Base-by-base conservation (phyloP, 2,113 vertebrate genomes). In the Sitta europaea region DNA sequence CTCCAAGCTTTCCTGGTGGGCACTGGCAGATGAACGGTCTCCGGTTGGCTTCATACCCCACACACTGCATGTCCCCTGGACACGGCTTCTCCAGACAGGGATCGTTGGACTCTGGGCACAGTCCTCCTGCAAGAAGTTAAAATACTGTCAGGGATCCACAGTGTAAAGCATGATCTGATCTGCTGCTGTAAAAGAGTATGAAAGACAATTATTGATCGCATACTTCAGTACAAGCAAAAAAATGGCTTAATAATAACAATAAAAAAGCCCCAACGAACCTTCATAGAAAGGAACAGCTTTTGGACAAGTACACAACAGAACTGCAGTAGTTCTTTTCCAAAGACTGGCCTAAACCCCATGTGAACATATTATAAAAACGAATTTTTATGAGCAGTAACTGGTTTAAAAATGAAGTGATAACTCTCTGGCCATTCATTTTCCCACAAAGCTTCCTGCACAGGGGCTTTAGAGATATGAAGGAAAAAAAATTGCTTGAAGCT, bases 51-150 rank as follows among this genome's bases (percentile, higher is more conserved):
- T 99, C 98, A 0, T 98, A 97, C 25, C 98, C 98, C 61, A 99
- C 98, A 77, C 99, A 99, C 79, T 99, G 99, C 99, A 99, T 99
- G 96, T 99, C 99, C 20, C 97, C 98, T 2, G 99, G 99, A 94
- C 99, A 99, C 0, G 98, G 98, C 83, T 99, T 99, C 73, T 99
- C 99, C 92, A 98, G 92, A 62, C 99, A 99, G 85, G 98, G 98
- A 78, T 99, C 99, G 0, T 96, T 98, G 62, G 98, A 96, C 4
- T 98, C 98, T 4, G 98, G 98, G 91, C 99, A 99, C 38, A 98
- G 98, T n/a, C 98, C 98, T 90, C 99, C 99, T 99, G 96, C 74
- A 95, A 88, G 2, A 96, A 57, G 91, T 65, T 54, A 50, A 97
- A 96, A 76, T 73, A 33, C 6, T 38, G 84, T 91, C 79, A 92